Conservation (phyloP, 2,797 vertebrate species). For the Diglossa cyanea region DNA sequence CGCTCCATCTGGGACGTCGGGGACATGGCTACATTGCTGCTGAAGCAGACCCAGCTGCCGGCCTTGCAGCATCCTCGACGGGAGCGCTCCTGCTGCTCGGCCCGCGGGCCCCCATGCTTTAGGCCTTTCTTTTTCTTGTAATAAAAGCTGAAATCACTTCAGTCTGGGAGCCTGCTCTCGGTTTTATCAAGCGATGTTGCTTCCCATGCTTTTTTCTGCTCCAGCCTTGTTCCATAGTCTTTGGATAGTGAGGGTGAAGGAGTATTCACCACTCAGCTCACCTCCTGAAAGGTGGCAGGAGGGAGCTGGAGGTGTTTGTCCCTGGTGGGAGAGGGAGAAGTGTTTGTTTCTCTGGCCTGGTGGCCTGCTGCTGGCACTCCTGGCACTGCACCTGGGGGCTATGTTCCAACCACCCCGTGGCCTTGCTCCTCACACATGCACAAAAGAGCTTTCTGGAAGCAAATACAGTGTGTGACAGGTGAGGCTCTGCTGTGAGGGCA, state of each 20-base stretch:
- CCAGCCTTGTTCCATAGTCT: background rate
- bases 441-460: background rate
- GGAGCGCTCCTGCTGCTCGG: too few species aligned
- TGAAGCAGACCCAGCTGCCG: too few species aligned
- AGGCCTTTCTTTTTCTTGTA: too few species aligned
- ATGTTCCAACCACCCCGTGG: rapidly evolving
- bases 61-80: too few species aligned
- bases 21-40: too few species aligned
- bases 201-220: background rate
- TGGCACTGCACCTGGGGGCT: background rate
- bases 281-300: background rate
- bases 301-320: background rate
- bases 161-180: too few species aligned
- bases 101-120: too few species aligned
- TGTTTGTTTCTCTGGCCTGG: background rate
- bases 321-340: background rate
- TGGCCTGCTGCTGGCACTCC: background rate
- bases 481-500: background rate
- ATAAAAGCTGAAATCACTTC: too few species aligned
- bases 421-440: background rate
- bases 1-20: too few species aligned
- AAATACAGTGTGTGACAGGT: rapidly evolving
- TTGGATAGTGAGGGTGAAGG: background rate
- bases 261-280: background rate
- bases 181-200: too few species aligned